Evolutionary conservation across 2,797 vertebrate species (phyloP).

Genomic region (Pempheris klunzingeri): DNA sequence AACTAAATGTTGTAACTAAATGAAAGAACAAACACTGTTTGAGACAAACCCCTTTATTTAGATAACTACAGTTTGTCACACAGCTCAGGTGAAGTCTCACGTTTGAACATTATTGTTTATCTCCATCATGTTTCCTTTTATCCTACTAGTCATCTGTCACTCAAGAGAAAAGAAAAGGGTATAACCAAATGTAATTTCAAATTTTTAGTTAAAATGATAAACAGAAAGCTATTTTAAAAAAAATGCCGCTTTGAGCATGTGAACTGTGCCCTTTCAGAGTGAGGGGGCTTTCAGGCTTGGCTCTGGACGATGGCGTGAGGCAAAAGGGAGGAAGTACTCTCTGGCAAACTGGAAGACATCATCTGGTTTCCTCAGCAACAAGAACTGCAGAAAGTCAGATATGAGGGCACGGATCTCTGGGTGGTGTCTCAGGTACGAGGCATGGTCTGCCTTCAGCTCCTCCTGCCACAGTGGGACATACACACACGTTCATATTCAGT

Average conservation of each 20-base stretch:
- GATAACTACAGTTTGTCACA: not conserved
- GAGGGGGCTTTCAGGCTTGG: constrained; percentile 24
- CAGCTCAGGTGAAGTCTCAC: constrained; percentile 1
- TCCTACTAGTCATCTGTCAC: not conserved
- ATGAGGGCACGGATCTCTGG: constrained; percentile 89
- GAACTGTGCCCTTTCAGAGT: constrained; percentile 15
- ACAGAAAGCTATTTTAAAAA: not conserved
- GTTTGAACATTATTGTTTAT: not conserved
- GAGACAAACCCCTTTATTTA: constrained; percentile 37
- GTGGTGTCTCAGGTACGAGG: constrained; percentile 87
- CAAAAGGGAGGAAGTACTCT: constrained; percentile 88
- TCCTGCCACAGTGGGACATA: constrained; percentile 81
- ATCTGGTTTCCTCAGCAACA: constrained; percentile 89
- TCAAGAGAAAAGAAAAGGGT: not conserved
- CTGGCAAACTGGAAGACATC: constrained; percentile 89
- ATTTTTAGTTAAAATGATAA: not conserved
- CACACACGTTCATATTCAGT: not conserved
- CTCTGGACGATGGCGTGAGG: constrained; percentile 34
- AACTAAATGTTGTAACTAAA: not conserved
- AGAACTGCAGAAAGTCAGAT: constrained; percentile 92
- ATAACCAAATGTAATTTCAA: not conserved
- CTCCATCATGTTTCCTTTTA: not conserved
- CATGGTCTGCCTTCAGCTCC: constrained; percentile 87
- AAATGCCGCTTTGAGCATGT: not conserved
- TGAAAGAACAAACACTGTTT: not conserved